Conservation (phyloP, 2,113 vertebrate genomes). For the Apodemus sylvaticus region DNA sequence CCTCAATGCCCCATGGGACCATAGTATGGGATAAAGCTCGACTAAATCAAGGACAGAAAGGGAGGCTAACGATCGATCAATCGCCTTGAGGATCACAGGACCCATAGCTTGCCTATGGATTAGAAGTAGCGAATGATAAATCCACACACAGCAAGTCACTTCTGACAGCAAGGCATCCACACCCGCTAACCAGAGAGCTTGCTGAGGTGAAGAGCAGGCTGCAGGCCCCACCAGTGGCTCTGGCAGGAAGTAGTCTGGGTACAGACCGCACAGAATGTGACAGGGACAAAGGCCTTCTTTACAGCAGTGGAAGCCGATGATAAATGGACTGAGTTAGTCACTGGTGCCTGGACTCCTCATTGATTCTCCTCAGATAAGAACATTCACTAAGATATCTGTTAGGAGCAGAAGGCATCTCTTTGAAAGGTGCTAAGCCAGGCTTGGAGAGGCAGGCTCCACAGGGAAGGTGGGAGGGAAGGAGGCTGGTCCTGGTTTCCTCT, state of each 20-base stretch:
- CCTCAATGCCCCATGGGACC: background rate
- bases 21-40: background rate
- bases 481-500: background rate
- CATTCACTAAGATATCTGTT: background rate
- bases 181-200: background rate
- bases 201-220: background rate
- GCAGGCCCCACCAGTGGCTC: background rate
- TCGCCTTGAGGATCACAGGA: background rate
- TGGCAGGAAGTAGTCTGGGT: background rate
- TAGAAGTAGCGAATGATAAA: background rate
- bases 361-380: background rate
- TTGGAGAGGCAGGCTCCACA: background rate
- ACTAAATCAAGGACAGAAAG: background rate
- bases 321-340: background rate
- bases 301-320: background rate
- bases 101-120: rapidly evolving
- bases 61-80: background rate
- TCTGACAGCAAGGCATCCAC: background rate
- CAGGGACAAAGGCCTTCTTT: background rate
- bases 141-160: background rate
- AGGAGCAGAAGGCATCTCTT: background rate
- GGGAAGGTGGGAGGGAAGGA: background rate
- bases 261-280: background rate
- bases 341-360: background rate
- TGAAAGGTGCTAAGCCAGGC: background rate